Conservation (phyloP, 2,797 vertebrate species). For the Enteromius treurensis region DNA sequence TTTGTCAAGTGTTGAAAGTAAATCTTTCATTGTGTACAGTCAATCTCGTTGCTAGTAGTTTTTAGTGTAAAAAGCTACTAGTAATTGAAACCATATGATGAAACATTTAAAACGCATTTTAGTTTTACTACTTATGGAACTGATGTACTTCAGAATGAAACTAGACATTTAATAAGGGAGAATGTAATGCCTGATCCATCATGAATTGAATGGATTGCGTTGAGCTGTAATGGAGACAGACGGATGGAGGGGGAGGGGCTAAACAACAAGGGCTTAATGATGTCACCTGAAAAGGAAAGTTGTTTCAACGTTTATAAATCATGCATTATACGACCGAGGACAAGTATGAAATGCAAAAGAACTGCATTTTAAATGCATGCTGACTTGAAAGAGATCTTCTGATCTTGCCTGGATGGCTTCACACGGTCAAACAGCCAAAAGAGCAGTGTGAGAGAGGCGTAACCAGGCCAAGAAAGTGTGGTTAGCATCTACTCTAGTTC, state of each 20-base stretch:
- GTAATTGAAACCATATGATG: background rate
- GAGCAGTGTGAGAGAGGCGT: conserved; percentile 65
- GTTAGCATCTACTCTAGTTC: conserved; percentile 59
- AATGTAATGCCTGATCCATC: background rate
- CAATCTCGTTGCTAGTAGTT: background rate
- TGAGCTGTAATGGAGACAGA: background rate
- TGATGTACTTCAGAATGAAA: background rate
- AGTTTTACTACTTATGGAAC: background rate
- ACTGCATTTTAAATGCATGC: background rate
- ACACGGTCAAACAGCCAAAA: conserved; percentile 65
- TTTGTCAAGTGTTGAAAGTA: background rate
- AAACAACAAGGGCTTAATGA: background rate
- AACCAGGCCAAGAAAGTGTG: conserved; percentile 70
- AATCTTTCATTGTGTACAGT: background rate
- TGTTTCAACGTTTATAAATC: background rate
- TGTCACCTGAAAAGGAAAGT: background rate
- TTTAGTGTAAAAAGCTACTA: conserved; percentile 17
- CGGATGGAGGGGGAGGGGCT: background rate
- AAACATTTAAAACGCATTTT: background rate
- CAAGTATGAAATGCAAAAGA: background rate
- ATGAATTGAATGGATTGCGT: background rate
- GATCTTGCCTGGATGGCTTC: conserved; percentile 50
- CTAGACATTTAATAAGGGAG: background rate
- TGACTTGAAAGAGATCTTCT: conserved; percentile 9
- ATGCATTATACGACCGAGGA: background rate